Evolutionary conservation across 2,113 vertebrate genomes (phyloP).

Genomic region (Syngnathoides biaculeatus): DNA sequence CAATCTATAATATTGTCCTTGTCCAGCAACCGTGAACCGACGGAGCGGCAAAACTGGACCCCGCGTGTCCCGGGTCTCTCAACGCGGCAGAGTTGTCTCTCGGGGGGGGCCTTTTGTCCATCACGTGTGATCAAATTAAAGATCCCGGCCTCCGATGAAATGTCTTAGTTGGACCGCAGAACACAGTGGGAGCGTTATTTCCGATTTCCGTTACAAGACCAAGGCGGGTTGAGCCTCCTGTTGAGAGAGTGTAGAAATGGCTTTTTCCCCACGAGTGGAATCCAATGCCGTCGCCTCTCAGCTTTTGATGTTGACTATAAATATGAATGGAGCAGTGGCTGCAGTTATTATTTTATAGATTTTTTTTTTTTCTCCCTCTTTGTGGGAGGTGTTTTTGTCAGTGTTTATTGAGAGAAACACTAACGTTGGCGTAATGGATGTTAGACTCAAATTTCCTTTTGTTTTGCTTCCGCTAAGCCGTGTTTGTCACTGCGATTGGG

Average conservation of each 20-base stretch:
- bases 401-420: conserved; percentile 37
- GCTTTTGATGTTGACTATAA: conserved; percentile 62
- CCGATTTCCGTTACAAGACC: conserved; percentile 36
- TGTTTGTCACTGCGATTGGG: neutral
- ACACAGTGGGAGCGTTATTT: conserved; percentile 45
- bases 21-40: conserved; percentile 1
- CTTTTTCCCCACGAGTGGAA: conserved; percentile 50
- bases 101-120: conserved; percentile 46
- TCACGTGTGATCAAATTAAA: conserved; percentile 65
- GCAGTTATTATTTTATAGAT: conserved; percentile 51
- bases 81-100: conserved; percentile 30
- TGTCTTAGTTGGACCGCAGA: conserved; percentile 55
- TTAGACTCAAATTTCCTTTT: conserved; percentile 12
- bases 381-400: conserved; percentile 35
- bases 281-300: conserved; percentile 48
- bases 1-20: neutral
- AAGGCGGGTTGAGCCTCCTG: conserved; percentile 30
- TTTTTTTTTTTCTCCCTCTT: neutral
- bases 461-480: neutral
- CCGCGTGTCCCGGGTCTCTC: conserved; percentile 11
- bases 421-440: conserved; percentile 30
- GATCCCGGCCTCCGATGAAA: conserved; percentile 57
- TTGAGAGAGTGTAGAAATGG: conserved; percentile 55
- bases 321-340: conserved; percentile 53
- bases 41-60: conserved; percentile 3